Base-by-base conservation (phyloP, 2,888 invertebrate genomes). In the Dolichomitus sp. region DNA sequence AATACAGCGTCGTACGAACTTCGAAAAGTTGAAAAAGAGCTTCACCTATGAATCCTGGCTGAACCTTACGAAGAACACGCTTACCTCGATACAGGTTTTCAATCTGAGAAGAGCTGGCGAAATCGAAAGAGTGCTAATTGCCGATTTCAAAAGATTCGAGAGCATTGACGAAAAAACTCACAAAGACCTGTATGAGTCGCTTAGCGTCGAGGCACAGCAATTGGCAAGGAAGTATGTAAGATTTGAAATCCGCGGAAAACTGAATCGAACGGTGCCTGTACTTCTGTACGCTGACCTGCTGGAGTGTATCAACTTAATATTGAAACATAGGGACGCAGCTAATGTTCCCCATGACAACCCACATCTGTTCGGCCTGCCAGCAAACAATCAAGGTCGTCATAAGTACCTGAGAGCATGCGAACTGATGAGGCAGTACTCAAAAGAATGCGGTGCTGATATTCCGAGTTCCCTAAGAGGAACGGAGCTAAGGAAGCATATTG, bases 371-470 rank as follows among this genome's bases (percentile, higher is more conserved):
- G 76, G 68, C 19, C n/a, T 76, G 0, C 27, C 57, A 4, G 4
- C 40, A 23, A 33, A 1, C 23, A 23, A 54, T 40, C 19, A 9
- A 45, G n/a, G 11, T 17, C 69, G 69, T 12, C 17, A 48, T 12
- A 40, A 54, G 19, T 57, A 57, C 17, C 52, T 88, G 37, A 7
- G 74, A 30, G 86, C 88, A 40, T 88, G 85, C 63, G 68, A 59
- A 30, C 45, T 86, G 50, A 68, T 88, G 52, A 57, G 85, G 9
- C 48, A 85, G 72, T 87, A 78, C 81, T 80, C 88, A 14, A 12
- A 48, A 48, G 66, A 72, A 37, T 87, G 84, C 76, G 87, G 86
- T 19, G 87, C 85, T 12, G 40, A 74, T 37, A 27, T 83, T 30
- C 87, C 87, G 6, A 27, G 61, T 40, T 74, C 80, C 50, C 65